Evolutionary conservation across 2,797 vertebrate genomes (phyloP).

Genomic region (Microhierax caerulescens): DNA sequence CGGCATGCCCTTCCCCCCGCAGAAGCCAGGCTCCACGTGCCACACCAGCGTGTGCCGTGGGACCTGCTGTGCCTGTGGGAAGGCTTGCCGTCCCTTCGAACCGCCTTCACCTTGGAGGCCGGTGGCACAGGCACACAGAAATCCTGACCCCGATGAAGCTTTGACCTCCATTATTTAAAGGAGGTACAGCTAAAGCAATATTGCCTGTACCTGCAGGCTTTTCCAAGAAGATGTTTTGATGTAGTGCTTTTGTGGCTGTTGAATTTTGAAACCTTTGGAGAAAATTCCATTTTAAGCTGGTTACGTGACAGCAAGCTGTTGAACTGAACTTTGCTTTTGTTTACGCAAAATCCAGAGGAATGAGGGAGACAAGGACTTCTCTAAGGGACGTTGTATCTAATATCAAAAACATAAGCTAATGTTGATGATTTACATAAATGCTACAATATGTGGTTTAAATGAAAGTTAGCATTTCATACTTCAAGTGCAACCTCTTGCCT

Average conservation of each 20-base stretch:
- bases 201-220: neutral
- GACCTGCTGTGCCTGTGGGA: neutral
- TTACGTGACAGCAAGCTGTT: neutral
- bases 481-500: conserved; percentile 43
- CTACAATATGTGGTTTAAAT: conserved; percentile 50
- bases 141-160: neutral
- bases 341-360: conserved; percentile 4
- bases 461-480: conserved; percentile 49
- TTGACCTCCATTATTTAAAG: neutral
- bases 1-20: neutral
- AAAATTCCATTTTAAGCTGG: neutral
- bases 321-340: conserved; percentile 35
- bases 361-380: conserved; percentile 23
- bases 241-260: neutral
- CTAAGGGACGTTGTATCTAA: neutral
- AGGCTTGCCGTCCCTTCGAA: neutral
- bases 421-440: conserved; percentile 54
- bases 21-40: neutral
- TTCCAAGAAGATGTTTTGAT: neutral
- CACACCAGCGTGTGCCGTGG: neutral
- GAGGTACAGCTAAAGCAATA: neutral
- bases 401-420: conserved; percentile 49
- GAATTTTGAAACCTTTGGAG: neutral
- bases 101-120: neutral
- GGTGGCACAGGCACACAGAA: neutral